phyloP scores from a whole-genome alignment of 2,113 vertebrate species.

The Egretta garzetta region DNA sequence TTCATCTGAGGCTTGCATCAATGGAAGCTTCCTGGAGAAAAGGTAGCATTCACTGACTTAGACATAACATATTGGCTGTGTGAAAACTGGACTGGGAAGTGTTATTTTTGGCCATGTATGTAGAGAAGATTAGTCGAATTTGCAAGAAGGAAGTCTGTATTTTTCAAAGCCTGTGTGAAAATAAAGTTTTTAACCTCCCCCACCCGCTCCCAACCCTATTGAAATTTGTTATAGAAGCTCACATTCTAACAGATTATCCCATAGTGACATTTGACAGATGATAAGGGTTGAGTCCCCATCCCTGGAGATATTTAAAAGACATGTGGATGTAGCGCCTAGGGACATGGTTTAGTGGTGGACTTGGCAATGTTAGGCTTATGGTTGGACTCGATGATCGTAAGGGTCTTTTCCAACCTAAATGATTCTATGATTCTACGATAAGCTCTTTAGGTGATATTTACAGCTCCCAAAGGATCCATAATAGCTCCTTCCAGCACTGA shows the following conservation, averaged over 20 bases:
- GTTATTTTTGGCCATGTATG: not conserved
- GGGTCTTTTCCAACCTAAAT: not conserved
- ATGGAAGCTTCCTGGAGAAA: constrained; percentile 67
- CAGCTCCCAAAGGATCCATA: not conserved
- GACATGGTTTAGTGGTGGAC: not conserved
- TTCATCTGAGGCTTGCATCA: constrained; percentile 68
- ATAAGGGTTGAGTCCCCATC: not conserved
- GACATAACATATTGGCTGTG: not conserved
- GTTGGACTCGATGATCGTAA: not conserved
- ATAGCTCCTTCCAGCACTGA: not conserved
- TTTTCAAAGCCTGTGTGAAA: not conserved
- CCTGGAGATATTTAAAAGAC: not conserved
- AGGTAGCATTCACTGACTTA: not conserved
- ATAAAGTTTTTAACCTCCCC: not conserved
- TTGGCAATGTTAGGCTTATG: not conserved
- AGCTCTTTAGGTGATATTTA: not conserved
- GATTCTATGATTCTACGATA: not conserved
- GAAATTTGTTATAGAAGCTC: not conserved
- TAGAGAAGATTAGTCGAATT: not conserved
- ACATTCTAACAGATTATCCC: not conserved
- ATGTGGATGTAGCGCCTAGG: not conserved
- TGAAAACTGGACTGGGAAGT: not conserved
- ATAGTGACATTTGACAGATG: not conserved
- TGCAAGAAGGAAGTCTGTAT: not conserved
- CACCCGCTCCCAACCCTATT: not conserved